Evolutionary conservation across 2,888 invertebrate genomes (phyloP), one percentile per base, ranked within the genome.

Genomic region (Urechis unicinctus): DNA sequence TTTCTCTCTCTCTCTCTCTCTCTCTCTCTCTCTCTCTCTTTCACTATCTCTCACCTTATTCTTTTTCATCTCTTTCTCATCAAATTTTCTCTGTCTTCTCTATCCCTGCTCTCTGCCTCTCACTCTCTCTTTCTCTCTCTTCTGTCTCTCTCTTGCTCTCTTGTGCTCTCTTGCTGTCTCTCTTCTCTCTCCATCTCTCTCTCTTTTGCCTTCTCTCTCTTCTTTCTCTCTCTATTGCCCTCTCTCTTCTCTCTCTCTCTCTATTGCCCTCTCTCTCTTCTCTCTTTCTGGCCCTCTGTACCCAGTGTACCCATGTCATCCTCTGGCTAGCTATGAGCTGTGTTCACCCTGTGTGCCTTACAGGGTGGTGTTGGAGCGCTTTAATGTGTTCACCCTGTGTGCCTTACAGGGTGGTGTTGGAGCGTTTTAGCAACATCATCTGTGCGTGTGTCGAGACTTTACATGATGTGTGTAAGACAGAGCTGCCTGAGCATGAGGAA

Each of bases 391-490:
- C n/a, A n/a, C n/a, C n/a, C n/a, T n/a, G n/a, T n/a, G 26, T 52
- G 44, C 42, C 42, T 52, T 52, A 6, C 59, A 62, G 61, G 22
- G 64, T 65, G 51, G 66, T 73, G 9, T 62, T 65, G 30, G 67
- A 70, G 50, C 67, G 68, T 50, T 74, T 74, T 66, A 68, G 64
- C 42, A 60, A 63, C 43, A 72, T 74, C 43, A 62, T 73, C 50
- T 72, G 66, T 52, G 61, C 68, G 45, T 70, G 68, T 67, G 73
- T 75, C 9, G 73, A 76, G 55, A 71, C 73, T 21, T 60, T 76
- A 51, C 73, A 75, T 62, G 75, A 75, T 56, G 70, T 76, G 5
- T 71, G 70, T 56, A 64, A 62, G n/a, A 66, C 68, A 9, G 9
- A 6, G 13, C 21, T 3, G 26, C 25, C 9, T 24, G 36, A 36